These are phyloP conservation scores for Ianthella basta DNA, from an alignment of 37 sponge, comb jelly and placozoan species.

Conservation along the genomic window DNA sequence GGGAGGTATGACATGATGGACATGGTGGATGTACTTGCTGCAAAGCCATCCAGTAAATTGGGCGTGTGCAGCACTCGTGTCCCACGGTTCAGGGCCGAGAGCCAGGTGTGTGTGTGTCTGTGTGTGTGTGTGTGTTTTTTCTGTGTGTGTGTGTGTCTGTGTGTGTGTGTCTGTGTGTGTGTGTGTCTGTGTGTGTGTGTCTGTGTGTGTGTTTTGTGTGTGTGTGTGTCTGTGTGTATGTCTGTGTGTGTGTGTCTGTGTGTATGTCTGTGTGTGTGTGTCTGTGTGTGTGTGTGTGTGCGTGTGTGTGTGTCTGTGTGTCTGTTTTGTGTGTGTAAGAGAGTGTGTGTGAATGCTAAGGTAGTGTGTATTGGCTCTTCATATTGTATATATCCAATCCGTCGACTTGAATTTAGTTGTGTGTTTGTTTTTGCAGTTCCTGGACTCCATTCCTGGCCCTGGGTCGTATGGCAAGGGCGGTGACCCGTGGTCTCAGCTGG, in stretches of 20 bases:
- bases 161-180: conserved; percentile 5
- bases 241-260: too few species aligned
- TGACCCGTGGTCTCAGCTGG: conserved; percentile 62
- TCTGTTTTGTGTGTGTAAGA: background rate
- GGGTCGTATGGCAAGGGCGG: conserved; percentile 92
- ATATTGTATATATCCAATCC: too few species aligned
- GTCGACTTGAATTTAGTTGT: background rate
- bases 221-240: background rate
- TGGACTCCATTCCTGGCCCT: conserved; percentile 73
- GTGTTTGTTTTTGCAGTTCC: conserved; percentile 13
- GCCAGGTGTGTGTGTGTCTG: conserved; percentile 42
- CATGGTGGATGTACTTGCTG: conserved; percentile 63
- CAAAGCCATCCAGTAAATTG: conserved; percentile 71
- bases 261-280: background rate
- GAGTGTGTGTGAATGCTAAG: background rate
- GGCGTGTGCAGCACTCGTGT: conserved; percentile 85
- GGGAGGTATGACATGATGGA: conserved; percentile 80
- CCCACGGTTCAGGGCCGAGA: conserved; percentile 60
- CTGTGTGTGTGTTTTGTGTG: too few species aligned
- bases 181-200: background rate
- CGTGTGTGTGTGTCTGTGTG: conserved; percentile 1
- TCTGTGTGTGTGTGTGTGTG: background rate
- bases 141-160: background rate
- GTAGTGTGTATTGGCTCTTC: background rate
- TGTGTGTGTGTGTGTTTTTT: background rate